phyloP scores from a whole-genome alignment of 1,140 invertebrate species.

The Caenorhabditis brenneri region DNA sequence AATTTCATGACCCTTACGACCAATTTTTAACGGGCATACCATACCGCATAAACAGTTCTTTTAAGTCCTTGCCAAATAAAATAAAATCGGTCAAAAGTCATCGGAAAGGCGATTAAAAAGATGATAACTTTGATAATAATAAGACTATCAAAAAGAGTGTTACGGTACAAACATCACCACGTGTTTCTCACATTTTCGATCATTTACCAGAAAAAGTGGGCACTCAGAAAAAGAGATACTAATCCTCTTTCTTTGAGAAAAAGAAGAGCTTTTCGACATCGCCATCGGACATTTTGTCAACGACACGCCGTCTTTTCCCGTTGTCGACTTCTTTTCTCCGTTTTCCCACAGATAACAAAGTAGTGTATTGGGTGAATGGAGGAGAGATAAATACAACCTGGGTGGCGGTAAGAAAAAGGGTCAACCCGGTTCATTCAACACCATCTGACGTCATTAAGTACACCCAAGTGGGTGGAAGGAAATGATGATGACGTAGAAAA shows the following conservation, averaged over 20 bases:
- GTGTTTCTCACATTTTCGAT: conserved; percentile 15
- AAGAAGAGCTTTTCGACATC: conserved; percentile 15
- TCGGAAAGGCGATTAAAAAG: conserved; percentile 28
- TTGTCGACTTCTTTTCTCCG: neutral
- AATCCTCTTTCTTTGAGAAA: neutral
- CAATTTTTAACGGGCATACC: neutral
- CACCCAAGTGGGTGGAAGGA: neutral
- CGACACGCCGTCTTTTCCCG: conserved; percentile 17
- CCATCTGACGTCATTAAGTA: neutral
- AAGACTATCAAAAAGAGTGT: neutral
- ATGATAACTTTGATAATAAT: conserved; percentile 25
- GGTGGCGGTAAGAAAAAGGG: neutral
- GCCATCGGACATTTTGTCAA: conserved; percentile 29
- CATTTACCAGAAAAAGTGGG: neutral
- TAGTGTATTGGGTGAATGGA: neutral
- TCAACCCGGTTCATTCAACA: neutral
- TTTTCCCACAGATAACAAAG: conserved; percentile 4
- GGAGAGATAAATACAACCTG: neutral
- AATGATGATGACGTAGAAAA: neutral
- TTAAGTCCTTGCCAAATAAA: conserved; percentile 17
- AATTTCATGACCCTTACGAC: neutral
- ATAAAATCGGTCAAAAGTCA: conserved; percentile 28
- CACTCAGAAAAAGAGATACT: neutral
- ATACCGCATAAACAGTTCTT: conserved; percentile 2
- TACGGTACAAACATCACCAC: neutral